Percentiles rank a stretch among this genome's conserved stretches.
Conservation (phyloP, 2,888 invertebrate genomes). For the Megamerina dolium region DNA sequence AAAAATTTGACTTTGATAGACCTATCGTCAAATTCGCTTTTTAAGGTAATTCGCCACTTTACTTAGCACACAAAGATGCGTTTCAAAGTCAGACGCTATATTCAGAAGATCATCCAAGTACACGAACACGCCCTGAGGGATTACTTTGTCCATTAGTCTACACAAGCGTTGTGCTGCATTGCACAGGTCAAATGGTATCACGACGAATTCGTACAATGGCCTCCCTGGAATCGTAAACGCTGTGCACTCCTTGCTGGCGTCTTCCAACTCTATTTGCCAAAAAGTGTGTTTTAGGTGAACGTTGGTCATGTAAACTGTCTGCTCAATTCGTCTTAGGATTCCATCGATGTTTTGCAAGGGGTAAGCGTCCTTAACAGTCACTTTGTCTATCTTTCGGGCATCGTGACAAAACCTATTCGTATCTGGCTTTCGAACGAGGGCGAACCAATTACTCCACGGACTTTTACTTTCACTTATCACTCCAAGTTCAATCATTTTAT, state of each 20-base stretch:
- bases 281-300: conserved; percentile 10
- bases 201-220: conserved; percentile 1
- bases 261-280: conserved; percentile 5
- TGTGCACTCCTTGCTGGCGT: not conserved
- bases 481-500: conserved; percentile 27
- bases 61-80: too few species aligned
- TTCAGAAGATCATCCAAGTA: conserved; percentile 5
- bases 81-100: conserved; percentile 5
- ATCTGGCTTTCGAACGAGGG: conserved; percentile 11
- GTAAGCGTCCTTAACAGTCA: conserved; percentile 8
- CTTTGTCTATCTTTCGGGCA: conserved; percentile 25
- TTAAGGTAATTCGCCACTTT: too few species aligned
- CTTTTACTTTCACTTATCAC: conserved; percentile 16
- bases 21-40: too few species aligned
- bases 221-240: too few species aligned
- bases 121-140: not conserved
- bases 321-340: conserved; percentile 4
- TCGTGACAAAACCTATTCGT: conserved; percentile 17
- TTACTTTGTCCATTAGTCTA: too few species aligned
- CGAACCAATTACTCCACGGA: conserved; percentile 9
- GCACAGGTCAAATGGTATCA: too few species aligned
- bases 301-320: conserved; percentile 15
- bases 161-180: too few species aligned
- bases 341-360: conserved; percentile 5
- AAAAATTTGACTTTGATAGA: too few species aligned